Evolutionary conservation across 2,888 invertebrate species (phyloP).

Genomic region (Pammene fasciana): DNA sequence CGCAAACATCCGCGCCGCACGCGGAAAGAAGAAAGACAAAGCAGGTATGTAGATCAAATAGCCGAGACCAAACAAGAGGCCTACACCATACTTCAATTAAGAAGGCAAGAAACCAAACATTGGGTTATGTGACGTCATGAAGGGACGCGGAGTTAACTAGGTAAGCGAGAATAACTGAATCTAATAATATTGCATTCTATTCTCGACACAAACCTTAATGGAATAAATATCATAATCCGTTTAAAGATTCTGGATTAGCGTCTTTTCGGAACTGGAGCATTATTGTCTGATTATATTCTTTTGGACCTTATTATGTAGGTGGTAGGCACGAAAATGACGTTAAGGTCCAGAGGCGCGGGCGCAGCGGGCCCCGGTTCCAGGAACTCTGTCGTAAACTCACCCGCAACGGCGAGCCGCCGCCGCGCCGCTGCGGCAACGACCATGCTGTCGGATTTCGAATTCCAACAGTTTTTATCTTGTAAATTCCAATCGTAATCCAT

Average conservation of each 20-base stretch:
- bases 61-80: constrained; percentile 55
- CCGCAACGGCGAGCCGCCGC: constrained; percentile 60
- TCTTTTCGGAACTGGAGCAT: constrained; percentile 17
- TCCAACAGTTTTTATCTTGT: constrained; percentile 52
- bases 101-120: constrained; percentile 55
- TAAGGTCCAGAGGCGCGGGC: constrained; percentile 56
- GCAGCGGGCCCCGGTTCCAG: constrained; percentile 58
- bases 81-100: constrained; percentile 62
- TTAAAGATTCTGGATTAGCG: constrained; percentile 3
- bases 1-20: constrained; percentile 39
- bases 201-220: not conserved
- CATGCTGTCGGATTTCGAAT: constrained; percentile 54
- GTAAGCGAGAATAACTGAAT: constrained; percentile 15
- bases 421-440: constrained; percentile 47
- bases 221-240: constrained; percentile 15
- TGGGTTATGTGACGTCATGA: constrained; percentile 66
- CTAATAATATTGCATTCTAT: constrained; percentile 1
- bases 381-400: constrained; percentile 70
- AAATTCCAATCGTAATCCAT: constrained; percentile 46
- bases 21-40: constrained; percentile 42
- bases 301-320: constrained; percentile 16
- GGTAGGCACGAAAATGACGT: constrained; percentile 43
- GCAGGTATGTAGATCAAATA: constrained; percentile 51
- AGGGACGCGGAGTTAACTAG: constrained; percentile 51
- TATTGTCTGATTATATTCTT: not conserved